Evolutionary conservation across 2,113 vertebrate genomes (phyloP).

Genomic region (Casuarius casuarius): DNA sequence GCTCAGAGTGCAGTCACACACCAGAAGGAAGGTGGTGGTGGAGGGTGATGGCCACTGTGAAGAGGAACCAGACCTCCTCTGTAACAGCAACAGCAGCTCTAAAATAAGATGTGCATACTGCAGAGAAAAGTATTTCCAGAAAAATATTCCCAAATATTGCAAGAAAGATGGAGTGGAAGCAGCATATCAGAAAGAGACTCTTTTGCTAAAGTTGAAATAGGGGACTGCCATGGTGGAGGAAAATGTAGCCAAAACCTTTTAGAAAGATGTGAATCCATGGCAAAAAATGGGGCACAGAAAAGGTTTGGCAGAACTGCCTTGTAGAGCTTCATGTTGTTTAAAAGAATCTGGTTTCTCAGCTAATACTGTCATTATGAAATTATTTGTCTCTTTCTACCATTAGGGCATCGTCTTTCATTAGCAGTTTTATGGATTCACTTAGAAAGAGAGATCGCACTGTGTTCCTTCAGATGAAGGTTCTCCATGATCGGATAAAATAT

Average conservation of each 20-base stretch:
- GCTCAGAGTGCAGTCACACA: neutral
- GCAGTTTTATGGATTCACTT: neutral
- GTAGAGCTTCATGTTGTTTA: neutral
- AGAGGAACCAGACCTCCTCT: neutral
- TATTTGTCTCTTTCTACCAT: constrained; percentile 8
- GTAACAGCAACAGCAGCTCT: neutral
- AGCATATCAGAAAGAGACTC: neutral
- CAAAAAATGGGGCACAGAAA: neutral
- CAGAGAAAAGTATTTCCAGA: neutral
- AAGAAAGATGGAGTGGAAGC: neutral
- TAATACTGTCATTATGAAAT: neutral
- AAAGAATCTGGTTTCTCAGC: neutral
- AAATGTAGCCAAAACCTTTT: neutral
- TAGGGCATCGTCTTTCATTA: neutral
- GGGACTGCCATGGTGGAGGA: neutral
- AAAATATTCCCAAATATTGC: neutral
- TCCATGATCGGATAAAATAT: constrained; percentile 26
- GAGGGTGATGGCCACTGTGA: neutral
- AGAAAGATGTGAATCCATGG: neutral
- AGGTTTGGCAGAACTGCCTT: neutral
- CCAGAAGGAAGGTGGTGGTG: no score
- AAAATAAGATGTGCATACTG: fast-evolving
- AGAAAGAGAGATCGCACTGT: neutral
- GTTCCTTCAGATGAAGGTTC: neutral
- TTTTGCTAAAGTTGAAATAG: neutral